Base-by-base conservation (phyloP, 2,797 vertebrate genomes). In the Peromyscus nudipes region DNA sequence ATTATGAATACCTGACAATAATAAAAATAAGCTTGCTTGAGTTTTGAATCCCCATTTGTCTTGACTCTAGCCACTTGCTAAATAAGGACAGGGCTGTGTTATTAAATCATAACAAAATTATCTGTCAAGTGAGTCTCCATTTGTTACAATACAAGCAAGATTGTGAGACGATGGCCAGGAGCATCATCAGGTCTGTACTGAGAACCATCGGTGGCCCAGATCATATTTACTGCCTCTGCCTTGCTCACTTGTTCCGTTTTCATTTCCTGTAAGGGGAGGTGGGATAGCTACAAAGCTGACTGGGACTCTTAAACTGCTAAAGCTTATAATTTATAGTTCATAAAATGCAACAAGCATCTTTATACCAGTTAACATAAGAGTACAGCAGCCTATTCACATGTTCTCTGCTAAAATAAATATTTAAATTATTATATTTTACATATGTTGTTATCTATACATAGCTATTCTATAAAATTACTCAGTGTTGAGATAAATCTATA, bases 211-310 rank as follows among this genome's bases (percentile, higher is more conserved):
- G 25, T 95, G 91, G 77, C 96, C 91, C 98, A 97, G 92, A 95
- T 69, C 40, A 29, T 97, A 94, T 64, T 83, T 46, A 86, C 34
- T 91, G 77, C 67, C 96, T 96, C 90, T 75, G 89, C 19, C 92
- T 96, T 83, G 27, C 96, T 94, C 76, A 25, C 40, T 19, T 40
- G 23, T 7, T 55, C 57, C 17, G 85, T 86, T 89, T 97, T 97
- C 52, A 80, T 97, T 98, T 95, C 89, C 94, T 97, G 64, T 40
- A 89, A 96, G 80, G 80, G 7, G 7, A 96, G 95, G 31, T 80
- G 87, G 94, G 97, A 97, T 97, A 98, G 96, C 49, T 57, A 62
- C 86, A 98, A 83, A 96, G 88, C 7, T 84, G 34, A 7, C 93
- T 12, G 1, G 62, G 89, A 96, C 60, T 92, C 96, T 88, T 98